Evolutionary conservation across 1,140 invertebrate genomes (phyloP).

Genomic region (Tyrophagus putrescentiae): DNA sequence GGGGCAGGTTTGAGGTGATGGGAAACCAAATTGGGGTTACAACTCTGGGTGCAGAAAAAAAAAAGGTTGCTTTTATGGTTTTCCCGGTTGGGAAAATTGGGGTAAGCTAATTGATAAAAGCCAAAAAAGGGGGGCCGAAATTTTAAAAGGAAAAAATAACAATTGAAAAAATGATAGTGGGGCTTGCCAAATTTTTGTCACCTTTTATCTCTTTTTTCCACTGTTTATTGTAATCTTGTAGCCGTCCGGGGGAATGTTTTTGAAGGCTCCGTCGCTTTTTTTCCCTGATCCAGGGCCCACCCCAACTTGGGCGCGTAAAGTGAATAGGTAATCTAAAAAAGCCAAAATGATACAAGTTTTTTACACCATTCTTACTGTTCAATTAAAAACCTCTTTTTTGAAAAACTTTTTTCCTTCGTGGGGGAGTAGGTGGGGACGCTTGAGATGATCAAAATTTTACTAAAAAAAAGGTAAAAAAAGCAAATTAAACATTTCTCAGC

Average conservation of each 20-base stretch:
- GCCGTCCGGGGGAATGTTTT: constrained; percentile 93
- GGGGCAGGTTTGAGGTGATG: too few species aligned
- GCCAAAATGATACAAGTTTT: background rate
- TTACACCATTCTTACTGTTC: constrained; percentile 23
- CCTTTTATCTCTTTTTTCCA: too few species aligned
- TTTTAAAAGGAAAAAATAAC: too few species aligned
- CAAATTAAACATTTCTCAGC: too few species aligned
- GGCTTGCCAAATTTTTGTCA: too few species aligned
- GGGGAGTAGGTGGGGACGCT: constrained; percentile 60
- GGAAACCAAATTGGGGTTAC: too few species aligned
- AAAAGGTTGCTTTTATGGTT: too few species aligned
- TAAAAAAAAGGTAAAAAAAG: constrained; percentile 37
- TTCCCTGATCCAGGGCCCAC: constrained; percentile 94
- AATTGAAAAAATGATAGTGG: too few species aligned
- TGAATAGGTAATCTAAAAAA: background rate
- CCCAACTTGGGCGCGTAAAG: constrained; percentile 52
- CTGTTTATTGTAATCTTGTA: constrained; percentile 91
- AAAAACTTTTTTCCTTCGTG: constrained; percentile 54
- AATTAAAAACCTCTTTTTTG: constrained; percentile 46
- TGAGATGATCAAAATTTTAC: constrained; percentile 82
- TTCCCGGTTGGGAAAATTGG: too few species aligned
- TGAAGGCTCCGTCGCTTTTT: constrained; percentile 88
- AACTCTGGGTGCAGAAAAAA: too few species aligned
- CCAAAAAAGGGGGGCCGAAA: too few species aligned
- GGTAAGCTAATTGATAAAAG: too few species aligned